Evolutionary conservation across 2,797 vertebrate species (phyloP).

Genomic region (Knipowitschia caucasica): DNA sequence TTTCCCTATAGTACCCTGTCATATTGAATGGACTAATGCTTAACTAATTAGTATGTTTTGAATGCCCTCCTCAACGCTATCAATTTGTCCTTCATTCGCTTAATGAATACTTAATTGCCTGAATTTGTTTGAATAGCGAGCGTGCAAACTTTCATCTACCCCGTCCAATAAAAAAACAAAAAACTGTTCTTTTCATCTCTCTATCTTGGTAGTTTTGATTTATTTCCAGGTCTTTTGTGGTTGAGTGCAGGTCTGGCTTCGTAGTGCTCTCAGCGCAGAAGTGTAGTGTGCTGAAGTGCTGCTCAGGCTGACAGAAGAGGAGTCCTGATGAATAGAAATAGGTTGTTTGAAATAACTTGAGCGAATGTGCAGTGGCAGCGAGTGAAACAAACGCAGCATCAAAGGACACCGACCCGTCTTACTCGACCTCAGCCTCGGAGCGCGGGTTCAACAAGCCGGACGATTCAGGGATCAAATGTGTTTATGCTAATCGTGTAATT

Average conservation of each 20-base stretch:
- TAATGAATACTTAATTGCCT: conserved; percentile 86
- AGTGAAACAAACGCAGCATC: conserved; percentile 12
- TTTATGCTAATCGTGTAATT: too few relatives aligned
- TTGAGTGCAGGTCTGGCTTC: conserved; percentile 32
- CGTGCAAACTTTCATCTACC: conserved; percentile 40
- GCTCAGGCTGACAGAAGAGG: conserved; percentile 34
- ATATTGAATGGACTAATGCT: background rate
- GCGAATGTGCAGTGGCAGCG: conserved; percentile 4
- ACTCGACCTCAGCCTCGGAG: background rate
- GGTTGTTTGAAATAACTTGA: conserved; percentile 27
- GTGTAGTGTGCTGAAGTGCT: conserved; percentile 51
- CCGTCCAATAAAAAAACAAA: conserved; percentile 7
- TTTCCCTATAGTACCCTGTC: conserved; percentile 61
- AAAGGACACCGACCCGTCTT: conserved; percentile 7
- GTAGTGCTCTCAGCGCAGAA: conserved; percentile 50
- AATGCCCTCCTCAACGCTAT: conserved; percentile 75
- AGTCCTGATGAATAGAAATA: conserved; percentile 43
- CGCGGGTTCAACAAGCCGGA: conserved; percentile 7
- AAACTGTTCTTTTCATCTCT: conserved; percentile 12
- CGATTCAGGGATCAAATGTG: background rate
- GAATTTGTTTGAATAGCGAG: conserved; percentile 68
- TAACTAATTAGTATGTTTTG: conserved; percentile 61
- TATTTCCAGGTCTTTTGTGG: conserved; percentile 37
- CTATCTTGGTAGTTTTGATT: conserved; percentile 3
- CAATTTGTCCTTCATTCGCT: conserved; percentile 81